Evolutionary conservation across 2,797 vertebrate species (phyloP), one percentile per base, ranked within the genome.

Genomic region (Schizopygopsis pylzovi): DNA sequence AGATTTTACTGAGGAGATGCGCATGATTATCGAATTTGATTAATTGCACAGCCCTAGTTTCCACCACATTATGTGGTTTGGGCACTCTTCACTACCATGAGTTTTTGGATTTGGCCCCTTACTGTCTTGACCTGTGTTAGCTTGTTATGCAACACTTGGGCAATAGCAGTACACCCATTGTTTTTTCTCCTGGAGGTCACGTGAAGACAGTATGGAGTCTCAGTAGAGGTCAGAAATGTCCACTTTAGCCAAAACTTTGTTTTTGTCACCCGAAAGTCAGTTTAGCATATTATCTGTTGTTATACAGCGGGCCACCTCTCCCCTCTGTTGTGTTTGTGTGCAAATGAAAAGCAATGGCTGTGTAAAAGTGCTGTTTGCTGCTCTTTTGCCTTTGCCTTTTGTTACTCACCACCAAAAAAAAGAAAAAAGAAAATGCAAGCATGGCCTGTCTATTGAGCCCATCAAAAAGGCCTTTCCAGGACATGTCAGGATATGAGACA

Each of bases 341-440:
- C 67, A 43, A 45, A 71, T 47, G 52, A 63, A 70, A 79, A 37
- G 22, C 25, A 47, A 49, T 72, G 67, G 54, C 77, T 47, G 12
- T 80, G 67, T 79, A 71, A 79, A 80, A 85, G 76, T 72, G 76
- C 83, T 79, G 84, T 79, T 85, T 80, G 67, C n/a, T 79, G 52
- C 77, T 79, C 47, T 72, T 80, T 90, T 85, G 85, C 28, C 67
- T 79, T 61, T 67, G 49, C 47, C 82, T 85, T 83, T 87, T 85
- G 77, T 81, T 67, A 59, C 20, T 54, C 39, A 10, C n/a, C 41
- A 85, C 33, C 65, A 76, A 61, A 86, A 87, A 39, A 78, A 88
- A 85, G 63, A 39, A 82, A 78, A 88, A 85, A 70, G 45, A 87
- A 87, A 81, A 22, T 90, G 89, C 81, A 85, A 82, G 73, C 84